Percentiles rank a stretch among this genome's conserved stretches.
These are phyloP conservation scores for Ceryle rudis DNA, from an alignment of 2,797 vertebrate species.

Conservation along the genomic window DNA sequence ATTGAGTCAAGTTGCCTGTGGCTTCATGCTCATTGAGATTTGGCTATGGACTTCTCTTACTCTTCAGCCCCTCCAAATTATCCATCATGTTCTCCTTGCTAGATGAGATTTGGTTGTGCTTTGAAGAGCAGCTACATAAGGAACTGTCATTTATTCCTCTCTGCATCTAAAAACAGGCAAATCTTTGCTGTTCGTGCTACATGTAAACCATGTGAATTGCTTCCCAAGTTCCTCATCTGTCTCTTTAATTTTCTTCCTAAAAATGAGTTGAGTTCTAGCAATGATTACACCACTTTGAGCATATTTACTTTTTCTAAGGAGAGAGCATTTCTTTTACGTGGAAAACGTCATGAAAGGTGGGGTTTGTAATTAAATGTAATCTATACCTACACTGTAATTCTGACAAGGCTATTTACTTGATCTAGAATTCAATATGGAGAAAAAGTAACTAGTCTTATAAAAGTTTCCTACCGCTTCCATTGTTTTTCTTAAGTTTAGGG, in stretches of 20 bases:
- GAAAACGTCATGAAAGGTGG: background rate
- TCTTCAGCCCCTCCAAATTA: background rate
- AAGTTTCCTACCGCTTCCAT: background rate
- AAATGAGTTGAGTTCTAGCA: background rate
- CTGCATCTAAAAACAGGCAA: background rate
- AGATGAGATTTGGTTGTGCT: background rate
- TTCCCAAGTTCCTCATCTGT: background rate
- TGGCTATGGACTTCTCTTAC: background rate
- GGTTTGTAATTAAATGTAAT: slow-evolving; percentile 16
- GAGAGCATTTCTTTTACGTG: background rate
- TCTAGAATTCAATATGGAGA: background rate
- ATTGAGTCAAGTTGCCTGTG: background rate
- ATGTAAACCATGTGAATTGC: background rate
- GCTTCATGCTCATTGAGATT: background rate
- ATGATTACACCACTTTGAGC: background rate
- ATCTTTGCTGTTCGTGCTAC: background rate
- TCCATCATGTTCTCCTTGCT: background rate
- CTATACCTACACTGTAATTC: background rate
- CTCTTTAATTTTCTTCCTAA: background rate
- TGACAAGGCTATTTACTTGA: slow-evolving; percentile 1
- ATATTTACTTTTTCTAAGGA: background rate
- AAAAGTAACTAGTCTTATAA: slow-evolving; percentile 26
- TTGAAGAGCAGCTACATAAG: background rate
- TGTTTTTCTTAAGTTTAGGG: background rate
- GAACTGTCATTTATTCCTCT: background rate